A percentile compares a stretch with the other conserved stretches of the same genome.
phyloP scores from a whole-genome alignment of 2,888 invertebrate genomes.

The Spodoptera littoralis region DNA sequence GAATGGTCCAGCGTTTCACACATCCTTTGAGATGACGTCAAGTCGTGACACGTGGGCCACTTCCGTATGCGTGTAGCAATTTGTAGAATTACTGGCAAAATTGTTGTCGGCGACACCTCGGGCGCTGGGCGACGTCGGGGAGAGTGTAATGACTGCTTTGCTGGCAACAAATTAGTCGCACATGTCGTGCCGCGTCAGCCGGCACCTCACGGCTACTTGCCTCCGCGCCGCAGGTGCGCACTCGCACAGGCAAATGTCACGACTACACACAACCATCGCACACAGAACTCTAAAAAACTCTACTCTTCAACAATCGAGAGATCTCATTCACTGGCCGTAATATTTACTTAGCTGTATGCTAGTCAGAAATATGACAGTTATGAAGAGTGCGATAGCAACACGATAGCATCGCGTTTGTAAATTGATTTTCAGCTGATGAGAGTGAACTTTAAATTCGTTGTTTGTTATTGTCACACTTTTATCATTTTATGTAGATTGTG shows the following conservation, averaged over 20 bases:
- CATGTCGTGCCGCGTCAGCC: constrained; percentile 84
- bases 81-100: constrained; percentile 82
- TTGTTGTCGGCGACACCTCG: constrained; percentile 83
- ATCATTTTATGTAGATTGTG: constrained; percentile 50
- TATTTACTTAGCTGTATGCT: constrained; percentile 50
- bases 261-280: constrained; percentile 50
- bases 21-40: constrained; percentile 62
- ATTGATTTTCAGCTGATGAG: constrained; percentile 66
- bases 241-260: constrained; percentile 76
- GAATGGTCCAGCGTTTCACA: constrained; percentile 48
- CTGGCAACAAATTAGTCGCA: constrained; percentile 85
- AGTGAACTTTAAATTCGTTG: constrained; percentile 54
- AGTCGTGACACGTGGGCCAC: constrained; percentile 66
- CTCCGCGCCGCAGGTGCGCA: constrained; percentile 78
- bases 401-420: constrained; percentile 60
- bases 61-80: constrained; percentile 81
- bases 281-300: constrained; percentile 33
- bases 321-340: constrained; percentile 35
- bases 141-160: constrained; percentile 82
- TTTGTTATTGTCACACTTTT: constrained; percentile 49
- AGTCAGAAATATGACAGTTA: constrained; percentile 62
- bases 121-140: constrained; percentile 81
- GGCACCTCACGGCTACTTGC: constrained; percentile 74
- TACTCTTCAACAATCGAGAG: constrained; percentile 13
- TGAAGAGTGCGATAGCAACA: constrained; percentile 53